phyloP scores from a whole-genome alignment of 2,888 invertebrate genomes.

The Pheosia tremula region DNA sequence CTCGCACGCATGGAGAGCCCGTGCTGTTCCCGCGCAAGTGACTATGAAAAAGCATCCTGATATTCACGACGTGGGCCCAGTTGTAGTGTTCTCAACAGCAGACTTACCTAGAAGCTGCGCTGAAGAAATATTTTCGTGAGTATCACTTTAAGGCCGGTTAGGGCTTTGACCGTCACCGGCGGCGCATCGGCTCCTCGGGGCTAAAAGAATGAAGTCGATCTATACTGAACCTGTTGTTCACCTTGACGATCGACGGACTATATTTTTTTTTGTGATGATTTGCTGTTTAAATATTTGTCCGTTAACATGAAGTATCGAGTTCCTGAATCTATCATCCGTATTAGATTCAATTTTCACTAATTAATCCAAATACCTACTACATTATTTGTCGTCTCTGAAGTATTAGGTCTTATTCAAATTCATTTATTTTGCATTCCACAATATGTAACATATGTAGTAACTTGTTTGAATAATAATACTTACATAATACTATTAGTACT shows the following conservation, averaged over 20 bases:
- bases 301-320: slow-evolving; percentile 8
- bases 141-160: slow-evolving; percentile 48
- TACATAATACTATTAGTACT: too few species aligned
- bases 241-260: slow-evolving; percentile 61
- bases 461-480: too few species aligned
- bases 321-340: too few species aligned
- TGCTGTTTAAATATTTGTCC: slow-evolving; percentile 27
- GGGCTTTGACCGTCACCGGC: slow-evolving; percentile 59
- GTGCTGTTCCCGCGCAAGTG: slow-evolving; percentile 66
- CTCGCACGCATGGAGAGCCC: slow-evolving; percentile 67
- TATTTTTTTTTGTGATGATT: slow-evolving; percentile 53
- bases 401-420: too few species aligned
- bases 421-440: too few species aligned
- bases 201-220: slow-evolving; percentile 56
- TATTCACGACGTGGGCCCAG: slow-evolving; percentile 52
- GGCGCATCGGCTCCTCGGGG: slow-evolving; percentile 46
- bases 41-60: slow-evolving; percentile 67
- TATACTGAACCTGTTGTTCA: slow-evolving; percentile 70
- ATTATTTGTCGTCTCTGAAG: too few species aligned
- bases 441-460: too few species aligned
- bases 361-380: too few species aligned
- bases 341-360: too few species aligned
- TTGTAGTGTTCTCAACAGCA: slow-evolving; percentile 48
- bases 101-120: slow-evolving; percentile 42
- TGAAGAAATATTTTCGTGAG: slow-evolving; percentile 70